Evolutionary conservation across 37 sponge, comb jelly and placozoan genomes (phyloP).

Genomic region (Aplysina aerophoba): DNA sequence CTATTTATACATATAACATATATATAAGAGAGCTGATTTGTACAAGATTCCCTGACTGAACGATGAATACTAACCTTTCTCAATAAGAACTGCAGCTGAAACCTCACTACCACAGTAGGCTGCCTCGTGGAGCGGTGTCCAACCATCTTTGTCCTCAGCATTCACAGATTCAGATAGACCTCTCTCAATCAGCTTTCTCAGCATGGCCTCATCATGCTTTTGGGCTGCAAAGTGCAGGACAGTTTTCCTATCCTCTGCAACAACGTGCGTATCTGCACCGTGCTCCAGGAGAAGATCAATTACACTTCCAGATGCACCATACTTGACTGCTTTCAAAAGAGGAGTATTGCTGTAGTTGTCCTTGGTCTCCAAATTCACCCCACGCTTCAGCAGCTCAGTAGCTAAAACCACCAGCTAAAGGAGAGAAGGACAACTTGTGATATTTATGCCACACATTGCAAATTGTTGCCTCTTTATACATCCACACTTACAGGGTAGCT

Average conservation of each 20-base stretch:
- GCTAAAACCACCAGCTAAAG: not conserved
- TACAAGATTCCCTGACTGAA: too few species aligned
- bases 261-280: not conserved
- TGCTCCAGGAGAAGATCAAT: not conserved
- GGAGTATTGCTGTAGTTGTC: constrained; percentile 19
- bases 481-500: constrained; percentile 14
- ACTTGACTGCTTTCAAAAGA: constrained; percentile 2
- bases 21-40: too few species aligned
- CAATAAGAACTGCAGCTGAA: not conserved
- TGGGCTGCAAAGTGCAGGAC: constrained; percentile 23
- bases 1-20: too few species aligned
- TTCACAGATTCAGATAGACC: not conserved
- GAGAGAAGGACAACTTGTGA: not conserved
- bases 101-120: not conserved
- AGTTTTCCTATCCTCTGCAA: constrained; percentile 3
- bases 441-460: not conserved
- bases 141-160: constrained; percentile 29
- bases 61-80: not conserved
- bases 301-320: not conserved
- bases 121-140: constrained; percentile 31
- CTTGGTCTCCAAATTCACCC: not conserved
- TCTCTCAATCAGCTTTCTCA: not conserved
- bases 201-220: not conserved
- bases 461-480: too few species aligned
- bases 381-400: constrained; percentile 15